Evolutionary conservation across 2,888 invertebrate species (phyloP).

Genomic region (Plagiodera versicolora): DNA sequence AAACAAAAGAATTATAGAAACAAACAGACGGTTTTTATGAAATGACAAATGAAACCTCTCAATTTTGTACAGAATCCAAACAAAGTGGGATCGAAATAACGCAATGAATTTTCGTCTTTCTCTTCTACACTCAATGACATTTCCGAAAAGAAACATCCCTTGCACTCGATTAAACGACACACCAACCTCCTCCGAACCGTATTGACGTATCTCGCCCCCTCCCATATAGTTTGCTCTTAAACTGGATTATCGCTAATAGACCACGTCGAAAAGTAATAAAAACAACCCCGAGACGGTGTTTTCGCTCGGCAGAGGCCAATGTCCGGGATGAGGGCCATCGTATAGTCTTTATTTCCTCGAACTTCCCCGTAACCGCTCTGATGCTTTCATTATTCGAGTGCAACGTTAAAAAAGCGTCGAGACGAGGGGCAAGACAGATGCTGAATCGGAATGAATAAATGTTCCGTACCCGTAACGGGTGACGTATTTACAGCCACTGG

Average conservation of each 20-base stretch:
- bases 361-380: background rate
- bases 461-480: too few relatives aligned
- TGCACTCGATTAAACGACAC: background rate
- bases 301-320: constrained; percentile 24
- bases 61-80: too few relatives aligned
- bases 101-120: too few relatives aligned
- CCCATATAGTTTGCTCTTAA: constrained; percentile 14
- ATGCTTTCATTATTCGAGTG: background rate
- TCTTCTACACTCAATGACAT: background rate
- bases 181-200: background rate
- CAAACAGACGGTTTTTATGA: too few relatives aligned
- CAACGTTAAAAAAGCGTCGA: background rate
- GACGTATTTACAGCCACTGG: too few relatives aligned
- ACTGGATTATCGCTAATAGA: constrained; percentile 31
- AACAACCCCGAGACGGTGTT: constrained; percentile 23
- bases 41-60: too few relatives aligned
- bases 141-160: background rate
- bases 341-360: background rate
- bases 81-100: too few relatives aligned
- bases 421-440: background rate
- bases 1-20: too few relatives aligned
- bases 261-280: constrained; percentile 28
- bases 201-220: background rate
- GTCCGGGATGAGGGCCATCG: constrained; percentile 17
- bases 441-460: background rate